Base-by-base conservation (phyloP, 2,888 invertebrate species). In the Netelia inedita region DNA sequence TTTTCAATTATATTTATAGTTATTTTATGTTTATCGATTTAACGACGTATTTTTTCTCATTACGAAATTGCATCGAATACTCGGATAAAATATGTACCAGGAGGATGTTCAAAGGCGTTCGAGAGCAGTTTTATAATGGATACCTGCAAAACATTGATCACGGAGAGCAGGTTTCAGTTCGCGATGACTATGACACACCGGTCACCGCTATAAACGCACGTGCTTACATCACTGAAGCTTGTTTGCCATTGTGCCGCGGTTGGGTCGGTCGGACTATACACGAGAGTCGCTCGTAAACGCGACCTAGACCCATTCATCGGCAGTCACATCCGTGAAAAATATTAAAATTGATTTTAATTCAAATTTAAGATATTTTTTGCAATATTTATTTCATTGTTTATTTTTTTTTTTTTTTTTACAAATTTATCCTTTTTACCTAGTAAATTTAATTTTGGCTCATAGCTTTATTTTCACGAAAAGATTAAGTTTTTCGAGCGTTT, bases 161-260 rank as follows among this genome's bases (percentile, higher is more conserved):
- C 71, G 76, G 16, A 57, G 59, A 61, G 71, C 76, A 69, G 63
- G 69, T 74, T 46, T 46, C 46, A 46, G 46, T 46, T 81, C 23
- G 69, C 68, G 76, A 86, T 76, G 76, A 85, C 71, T 75, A 50
- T 75, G 80, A 66, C 55, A 83, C 69, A 76, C 85, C 87, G 87
- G 91, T 92, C 92, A 92, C 90, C 90, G 90, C 91, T 92, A 92
- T 92, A 92, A 92, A 92, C 91, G 88, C 89, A 87, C 78, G 86
- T 89, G 91, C 91, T 92, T 92, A 92, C 91, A 92, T 92, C 92
- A 92, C 85, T 89, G 73, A 66, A 59, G 79, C 79, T 73, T 23
- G 66, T 57, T 73, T 43, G 55, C 79, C 79, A 73, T 79, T 73
- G 79, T 79, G 72, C 68, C 53, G 50, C 53, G 1, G 1, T 5